Conservation (phyloP, 1,140 invertebrate genomes). For the Diorhabda sublineata region DNA sequence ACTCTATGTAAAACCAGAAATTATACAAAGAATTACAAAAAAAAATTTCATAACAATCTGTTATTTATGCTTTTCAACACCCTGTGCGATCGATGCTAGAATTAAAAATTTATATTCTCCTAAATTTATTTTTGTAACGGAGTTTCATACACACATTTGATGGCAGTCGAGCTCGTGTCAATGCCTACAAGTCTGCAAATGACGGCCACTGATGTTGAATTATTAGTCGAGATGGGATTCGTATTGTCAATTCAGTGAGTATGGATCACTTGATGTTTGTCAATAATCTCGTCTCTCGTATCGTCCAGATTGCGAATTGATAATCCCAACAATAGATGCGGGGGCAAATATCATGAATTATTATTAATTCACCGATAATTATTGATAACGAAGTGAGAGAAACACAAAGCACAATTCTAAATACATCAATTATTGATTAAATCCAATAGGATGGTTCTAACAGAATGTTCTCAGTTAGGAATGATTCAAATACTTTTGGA, state of each 20-base stretch:
- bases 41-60: no score
- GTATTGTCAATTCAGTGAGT: neutral
- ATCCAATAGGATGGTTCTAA: neutral
- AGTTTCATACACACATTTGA: no score
- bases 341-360: neutral
- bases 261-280: slow-evolving; percentile 10
- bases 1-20: no score
- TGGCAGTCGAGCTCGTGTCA: no score
- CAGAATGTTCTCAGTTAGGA: no score
- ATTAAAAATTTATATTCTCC: no score
- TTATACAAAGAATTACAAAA: no score
- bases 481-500: no score
- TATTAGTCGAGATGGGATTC: slow-evolving; percentile 6
- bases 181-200: neutral
- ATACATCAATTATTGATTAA: neutral
- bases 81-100: no score
- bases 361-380: slow-evolving; percentile 9
- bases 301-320: slow-evolving; percentile 1
- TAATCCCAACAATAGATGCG: slow-evolving; percentile 4
- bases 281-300: slow-evolving; percentile 6
- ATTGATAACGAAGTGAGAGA: slow-evolving; percentile 1
- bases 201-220: slow-evolving; percentile 9
- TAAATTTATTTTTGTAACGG: no score
- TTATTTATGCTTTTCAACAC: no score
- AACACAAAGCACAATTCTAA: neutral